Percentiles rank a stretch among this genome's conserved stretches.
phyloP scores from a whole-genome alignment of 2,797 vertebrate species.

The Lagodon rhomboides region DNA sequence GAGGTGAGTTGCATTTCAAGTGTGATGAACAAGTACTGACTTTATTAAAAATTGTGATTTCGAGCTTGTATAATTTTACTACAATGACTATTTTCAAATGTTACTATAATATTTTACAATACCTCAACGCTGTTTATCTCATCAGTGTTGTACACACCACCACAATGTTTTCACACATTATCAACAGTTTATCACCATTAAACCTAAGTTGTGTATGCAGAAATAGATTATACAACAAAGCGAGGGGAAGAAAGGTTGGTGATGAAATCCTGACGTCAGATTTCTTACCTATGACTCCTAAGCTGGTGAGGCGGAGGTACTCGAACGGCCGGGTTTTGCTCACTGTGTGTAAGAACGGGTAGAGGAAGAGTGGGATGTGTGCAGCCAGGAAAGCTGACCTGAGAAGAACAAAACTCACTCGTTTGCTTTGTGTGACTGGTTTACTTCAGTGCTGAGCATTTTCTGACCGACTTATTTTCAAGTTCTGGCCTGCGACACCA shows the following conservation, averaged over 20 bases:
- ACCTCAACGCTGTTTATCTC: no score
- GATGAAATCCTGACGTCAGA: background rate
- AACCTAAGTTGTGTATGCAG: background rate
- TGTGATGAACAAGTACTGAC: no score
- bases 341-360: constrained; percentile 95
- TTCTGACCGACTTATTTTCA: background rate
- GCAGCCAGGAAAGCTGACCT: constrained; percentile 87
- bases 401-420: constrained; percentile 27
- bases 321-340: constrained; percentile 96
- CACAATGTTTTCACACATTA: no score
- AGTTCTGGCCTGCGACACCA: background rate
- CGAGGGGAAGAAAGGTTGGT: background rate
- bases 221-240: background rate
- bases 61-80: no score
- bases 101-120: no score
- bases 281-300: constrained; percentile 92
- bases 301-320: constrained; percentile 95
- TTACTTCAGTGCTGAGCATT: background rate
- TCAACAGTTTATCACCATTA: background rate
- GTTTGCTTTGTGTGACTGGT: background rate
- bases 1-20: no score
- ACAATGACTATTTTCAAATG: no score
- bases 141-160: no score
- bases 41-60: no score
- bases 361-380: constrained; percentile 88